These are phyloP conservation scores for Scyliorhinus canicula DNA, from an alignment of 2,797 vertebrate species.

Conservation along the genomic window DNA sequence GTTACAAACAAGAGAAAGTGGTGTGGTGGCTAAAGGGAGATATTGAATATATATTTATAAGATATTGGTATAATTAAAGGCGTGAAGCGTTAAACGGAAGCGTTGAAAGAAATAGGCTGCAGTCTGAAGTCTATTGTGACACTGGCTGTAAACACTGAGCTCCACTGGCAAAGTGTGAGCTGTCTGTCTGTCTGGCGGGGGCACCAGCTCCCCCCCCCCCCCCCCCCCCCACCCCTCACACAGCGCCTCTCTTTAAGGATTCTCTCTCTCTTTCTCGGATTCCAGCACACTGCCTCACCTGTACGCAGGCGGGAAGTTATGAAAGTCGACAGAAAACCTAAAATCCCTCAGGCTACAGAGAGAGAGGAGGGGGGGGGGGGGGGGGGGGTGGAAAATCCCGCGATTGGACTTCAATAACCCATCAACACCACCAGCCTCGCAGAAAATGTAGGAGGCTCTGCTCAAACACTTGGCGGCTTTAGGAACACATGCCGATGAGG, in stretches of 20 bases:
- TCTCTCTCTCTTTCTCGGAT: neutral
- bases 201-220: neutral
- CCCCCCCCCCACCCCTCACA: neutral
- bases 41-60: no score
- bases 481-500: constrained; percentile 70
- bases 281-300: constrained; percentile 14
- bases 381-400: constrained; percentile 61
- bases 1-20: neutral
- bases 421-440: constrained; percentile 71
- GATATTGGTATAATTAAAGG: constrained; percentile 21
- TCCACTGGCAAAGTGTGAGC: neutral
- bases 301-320: constrained; percentile 25
- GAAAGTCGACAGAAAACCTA: constrained; percentile 21
- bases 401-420: constrained; percentile 75
- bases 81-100: neutral
- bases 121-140: constrained; percentile 24
- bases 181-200: no score
- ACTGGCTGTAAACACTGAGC: neutral
- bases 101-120: constrained; percentile 24
- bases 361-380: no score
- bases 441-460: constrained; percentile 72
- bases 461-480: constrained; percentile 76
- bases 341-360: constrained; percentile 21
- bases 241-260: neutral
- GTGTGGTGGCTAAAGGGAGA: neutral